Base-by-base conservation (phyloP, 1,140 invertebrate genomes). In the Brachystomella parvula region DNA sequence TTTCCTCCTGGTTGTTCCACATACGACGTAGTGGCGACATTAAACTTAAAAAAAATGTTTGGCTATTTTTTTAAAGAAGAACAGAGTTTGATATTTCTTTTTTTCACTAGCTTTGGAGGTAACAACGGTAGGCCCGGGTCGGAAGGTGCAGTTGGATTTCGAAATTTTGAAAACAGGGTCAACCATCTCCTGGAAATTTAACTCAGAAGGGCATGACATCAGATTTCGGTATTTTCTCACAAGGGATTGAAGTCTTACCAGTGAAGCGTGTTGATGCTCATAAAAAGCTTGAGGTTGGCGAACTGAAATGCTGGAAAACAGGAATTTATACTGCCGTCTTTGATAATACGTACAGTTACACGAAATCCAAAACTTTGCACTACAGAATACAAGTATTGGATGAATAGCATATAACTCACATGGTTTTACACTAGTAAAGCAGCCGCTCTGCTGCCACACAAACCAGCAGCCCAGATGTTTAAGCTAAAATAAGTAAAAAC, bases 281-380 rank as follows among this genome's bases (percentile, higher is more conserved):
- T 21, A 67, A 67, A 17, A 15, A 62, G 26, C 2, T 63, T 3
- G 44, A 62, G 31, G 30, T 56, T 17, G 65, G 65, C 47, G 2
- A 59, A 12, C 39, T 49, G 26, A 29, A 31, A 2, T 62, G 59
- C 24, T 3, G 29, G 3, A 21, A 30, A 28, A 6, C 39, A 3
- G 65, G 65, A 19, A 63, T 12, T 15, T 67, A 62, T 28, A 56
- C 59, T 31, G 2, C 56, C n/a, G 47, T 67, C 32, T 67, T 67
- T 53, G 65, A 67, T 32, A 67, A 67, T 33, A 28, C 65, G 26
- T 67, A 62, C 65, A 67, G 65, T 29, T 47, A 31, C 2, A 35
- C 49, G 9, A 53, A 49, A 29, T 31, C 30, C 6, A 67, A 67
- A 47, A 35, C n/a, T 32, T 1, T 67, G 26, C 33, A 56, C 21